A percentile compares a stretch with the other conserved stretches of the same genome.
phyloP scores from a whole-genome alignment of 2,113 vertebrate species.

The Electrona antarctica region DNA sequence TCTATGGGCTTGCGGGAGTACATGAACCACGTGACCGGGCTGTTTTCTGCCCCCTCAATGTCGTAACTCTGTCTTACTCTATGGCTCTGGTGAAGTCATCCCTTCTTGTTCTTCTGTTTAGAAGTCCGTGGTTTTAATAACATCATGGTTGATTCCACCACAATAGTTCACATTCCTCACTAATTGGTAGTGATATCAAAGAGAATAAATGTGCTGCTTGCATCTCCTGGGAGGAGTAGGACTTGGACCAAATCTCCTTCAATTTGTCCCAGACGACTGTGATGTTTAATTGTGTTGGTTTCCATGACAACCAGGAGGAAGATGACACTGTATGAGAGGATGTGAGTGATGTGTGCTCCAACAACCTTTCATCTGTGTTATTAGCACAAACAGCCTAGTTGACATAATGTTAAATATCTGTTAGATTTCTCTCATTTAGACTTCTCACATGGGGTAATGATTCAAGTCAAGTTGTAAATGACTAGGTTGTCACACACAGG shows the following conservation, averaged over 20 bases:
- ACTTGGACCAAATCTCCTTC: conserved; percentile 57
- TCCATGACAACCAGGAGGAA: conserved; percentile 40
- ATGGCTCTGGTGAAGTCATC: conserved; percentile 42
- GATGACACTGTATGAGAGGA: conserved; percentile 23
- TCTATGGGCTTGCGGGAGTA: no score
- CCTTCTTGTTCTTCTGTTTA: conserved; percentile 35
- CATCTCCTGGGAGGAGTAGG: conserved; percentile 55
- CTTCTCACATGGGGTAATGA: no score
- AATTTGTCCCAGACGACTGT: conserved; percentile 40
- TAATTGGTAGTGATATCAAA: conserved; percentile 74
- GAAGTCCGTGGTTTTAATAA: conserved; percentile 55
- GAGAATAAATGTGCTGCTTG: conserved; percentile 49
- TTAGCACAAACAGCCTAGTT: no score
- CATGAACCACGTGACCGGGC: neutral
- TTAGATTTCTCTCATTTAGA: no score
- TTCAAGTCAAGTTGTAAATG: no score
- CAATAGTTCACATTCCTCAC: conserved; percentile 65
- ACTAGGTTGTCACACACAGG: no score
- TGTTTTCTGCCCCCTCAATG: no score
- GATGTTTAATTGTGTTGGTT: conserved; percentile 70
- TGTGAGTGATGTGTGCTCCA: neutral
- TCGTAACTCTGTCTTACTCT: conserved; percentile 19
- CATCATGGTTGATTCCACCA: conserved; percentile 69
- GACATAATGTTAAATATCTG: no score
- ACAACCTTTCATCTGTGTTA: no score